These are phyloP conservation scores for Deilephila porcellus DNA, from an alignment of 2,888 invertebrate genomes.

Conservation along the genomic window DNA sequence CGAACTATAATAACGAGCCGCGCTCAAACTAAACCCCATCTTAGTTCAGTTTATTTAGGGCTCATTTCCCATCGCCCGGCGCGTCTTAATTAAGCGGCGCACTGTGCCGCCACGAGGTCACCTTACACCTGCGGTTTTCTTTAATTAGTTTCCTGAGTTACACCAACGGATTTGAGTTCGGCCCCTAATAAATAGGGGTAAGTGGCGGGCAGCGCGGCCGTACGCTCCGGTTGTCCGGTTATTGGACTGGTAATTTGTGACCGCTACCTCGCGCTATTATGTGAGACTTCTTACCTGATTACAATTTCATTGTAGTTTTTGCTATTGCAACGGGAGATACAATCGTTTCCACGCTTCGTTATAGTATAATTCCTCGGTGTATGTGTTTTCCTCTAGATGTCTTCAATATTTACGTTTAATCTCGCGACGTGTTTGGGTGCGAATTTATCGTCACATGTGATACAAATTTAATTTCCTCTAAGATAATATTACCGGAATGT, in stretches of 20 bases:
- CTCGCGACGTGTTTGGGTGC: too few relatives aligned
- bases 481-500: too few relatives aligned
- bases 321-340: too few relatives aligned
- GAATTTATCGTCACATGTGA: too few relatives aligned
- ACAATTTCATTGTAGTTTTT: too few relatives aligned
- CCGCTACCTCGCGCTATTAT: not conserved
- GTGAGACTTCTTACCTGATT: not conserved
- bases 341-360: too few relatives aligned
- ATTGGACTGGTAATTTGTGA: constrained; percentile 16
- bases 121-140: constrained; percentile 35
- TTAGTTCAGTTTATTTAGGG: constrained; percentile 35
- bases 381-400: too few relatives aligned
- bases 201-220: not conserved
- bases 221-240: not conserved
- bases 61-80: constrained; percentile 36
- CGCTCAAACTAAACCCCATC: constrained; percentile 35
- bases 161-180: constrained; percentile 8
- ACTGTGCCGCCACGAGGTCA: constrained; percentile 13
- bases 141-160: constrained; percentile 35
- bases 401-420: too few relatives aligned
- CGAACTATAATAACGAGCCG: constrained; percentile 48
- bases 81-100: constrained; percentile 41
- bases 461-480: too few relatives aligned
- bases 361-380: too few relatives aligned
- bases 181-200: constrained; percentile 22